Percentiles rank a stretch among this genome's conserved stretches.
Evolutionary conservation across 2,888 invertebrate species (phyloP).

Genomic region (Eristalinus aeneus): DNA sequence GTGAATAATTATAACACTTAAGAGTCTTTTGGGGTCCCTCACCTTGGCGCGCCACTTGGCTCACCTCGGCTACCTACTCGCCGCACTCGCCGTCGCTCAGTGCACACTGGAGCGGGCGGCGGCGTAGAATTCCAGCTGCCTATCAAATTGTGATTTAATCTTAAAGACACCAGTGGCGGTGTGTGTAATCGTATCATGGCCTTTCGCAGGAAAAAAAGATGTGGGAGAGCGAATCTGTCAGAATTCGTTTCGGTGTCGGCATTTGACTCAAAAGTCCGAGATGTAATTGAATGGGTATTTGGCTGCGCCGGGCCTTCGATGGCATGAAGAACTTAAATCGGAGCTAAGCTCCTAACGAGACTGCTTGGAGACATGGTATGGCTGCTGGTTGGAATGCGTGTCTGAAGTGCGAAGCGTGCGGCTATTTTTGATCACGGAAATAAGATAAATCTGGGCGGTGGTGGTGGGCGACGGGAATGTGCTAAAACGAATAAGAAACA

Average conservation of each 20-base stretch:
- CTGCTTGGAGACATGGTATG: constrained; percentile 49
- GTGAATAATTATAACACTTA: constrained; percentile 71
- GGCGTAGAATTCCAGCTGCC: constrained; percentile 68
- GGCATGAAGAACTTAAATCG: background rate
- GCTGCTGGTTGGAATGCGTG: constrained; percentile 1
- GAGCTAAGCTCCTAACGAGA: constrained; percentile 45
- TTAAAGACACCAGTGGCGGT: constrained; percentile 63
- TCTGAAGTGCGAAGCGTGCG: constrained; percentile 2
- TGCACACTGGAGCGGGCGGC: background rate
- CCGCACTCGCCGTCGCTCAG: background rate
- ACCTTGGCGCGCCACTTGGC: constrained; percentile 30
- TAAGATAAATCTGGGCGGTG: background rate
- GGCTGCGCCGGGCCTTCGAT: background rate
- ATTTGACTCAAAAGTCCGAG: constrained; percentile 44
- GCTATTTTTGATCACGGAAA: constrained; percentile 18
- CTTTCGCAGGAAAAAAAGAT: constrained; percentile 18
- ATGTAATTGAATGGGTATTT: constrained; percentile 31
- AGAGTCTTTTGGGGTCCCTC: constrained; percentile 54
- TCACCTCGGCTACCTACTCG: constrained; percentile 41
- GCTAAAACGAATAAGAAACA: background rate
- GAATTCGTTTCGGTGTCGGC: constrained; percentile 65
- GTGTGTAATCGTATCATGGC: constrained; percentile 63
- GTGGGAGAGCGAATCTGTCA: constrained; percentile 67
- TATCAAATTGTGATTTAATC: constrained; percentile 70
- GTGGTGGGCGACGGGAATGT: background rate